These are phyloP conservation scores for Rhizoglyphus robini DNA, from an alignment of 1,140 invertebrate genomes.

Conservation along the genomic window DNA sequence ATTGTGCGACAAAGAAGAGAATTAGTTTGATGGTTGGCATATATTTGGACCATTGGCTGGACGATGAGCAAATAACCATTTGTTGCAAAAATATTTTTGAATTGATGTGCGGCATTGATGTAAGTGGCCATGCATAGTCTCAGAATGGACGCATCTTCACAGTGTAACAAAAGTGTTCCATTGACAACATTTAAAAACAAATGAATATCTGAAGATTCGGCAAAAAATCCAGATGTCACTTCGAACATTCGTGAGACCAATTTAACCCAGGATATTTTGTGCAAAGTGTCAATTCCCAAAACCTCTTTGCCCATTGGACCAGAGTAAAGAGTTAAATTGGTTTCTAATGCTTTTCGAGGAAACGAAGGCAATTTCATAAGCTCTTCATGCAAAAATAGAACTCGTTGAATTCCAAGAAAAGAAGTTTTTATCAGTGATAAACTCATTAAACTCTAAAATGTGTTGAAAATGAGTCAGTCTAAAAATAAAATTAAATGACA, in stretches of 20 bases:
- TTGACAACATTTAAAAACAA: conserved; percentile 95
- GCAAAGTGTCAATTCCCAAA: conserved; percentile 81
- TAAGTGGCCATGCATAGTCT: conserved; percentile 91
- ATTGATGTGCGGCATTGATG: conserved; percentile 93
- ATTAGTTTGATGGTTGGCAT: conserved; percentile 95
- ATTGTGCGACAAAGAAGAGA: conserved; percentile 77
- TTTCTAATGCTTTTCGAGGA: conserved; percentile 90
- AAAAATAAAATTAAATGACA: background rate
- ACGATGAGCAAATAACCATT: conserved; percentile 91
- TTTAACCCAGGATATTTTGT: conserved; percentile 96
- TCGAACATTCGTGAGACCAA: conserved; percentile 94
- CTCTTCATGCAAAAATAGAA: conserved; percentile 98
- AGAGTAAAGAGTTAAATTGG: conserved; percentile 82
- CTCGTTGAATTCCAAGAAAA: conserved; percentile 67
- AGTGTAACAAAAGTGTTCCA: conserved; percentile 87
- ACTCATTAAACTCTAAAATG: conserved; percentile 25
- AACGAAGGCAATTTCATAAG: conserved; percentile 96
- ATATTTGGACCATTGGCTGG: conserved; percentile 88
- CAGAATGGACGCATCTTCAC: conserved; percentile 87
- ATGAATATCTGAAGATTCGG: conserved; percentile 91
- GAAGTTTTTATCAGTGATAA: conserved; percentile 29
- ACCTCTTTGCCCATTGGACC: conserved; percentile 84
- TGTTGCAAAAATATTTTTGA: conserved; percentile 96
- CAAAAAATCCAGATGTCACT: conserved; percentile 95
- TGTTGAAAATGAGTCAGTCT: conserved; percentile 2